Conservation (phyloP, 2,797 vertebrate genomes). For the Oreochromis mossambicus region DNA sequence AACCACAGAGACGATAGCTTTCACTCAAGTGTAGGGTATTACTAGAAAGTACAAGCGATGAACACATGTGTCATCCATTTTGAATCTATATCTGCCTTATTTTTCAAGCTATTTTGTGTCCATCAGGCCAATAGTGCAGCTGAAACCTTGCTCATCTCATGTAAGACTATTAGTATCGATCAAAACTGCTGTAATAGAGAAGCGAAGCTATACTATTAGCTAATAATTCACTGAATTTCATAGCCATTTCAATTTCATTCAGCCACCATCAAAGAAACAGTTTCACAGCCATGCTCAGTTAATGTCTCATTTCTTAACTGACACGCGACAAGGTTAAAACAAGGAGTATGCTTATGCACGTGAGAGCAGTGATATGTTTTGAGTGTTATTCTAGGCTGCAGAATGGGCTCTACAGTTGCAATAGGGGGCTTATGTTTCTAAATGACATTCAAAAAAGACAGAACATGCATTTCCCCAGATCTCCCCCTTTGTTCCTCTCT, state of each 20-base stretch:
- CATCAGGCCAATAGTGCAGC: not conserved
- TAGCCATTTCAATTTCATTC: conserved; percentile 8
- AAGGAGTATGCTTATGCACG: not conserved
- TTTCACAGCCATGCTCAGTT: not conserved
- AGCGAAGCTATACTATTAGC: not conserved
- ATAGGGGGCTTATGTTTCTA: not conserved
- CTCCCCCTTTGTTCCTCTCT: not conserved
- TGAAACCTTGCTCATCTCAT: not conserved
- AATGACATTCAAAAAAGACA: conserved; percentile 18
- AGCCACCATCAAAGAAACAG: conserved; percentile 16
- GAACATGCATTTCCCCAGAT: not conserved
- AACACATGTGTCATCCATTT: not conserved
- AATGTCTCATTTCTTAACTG: conserved; percentile 17
- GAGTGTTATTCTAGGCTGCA: conserved; percentile 1
- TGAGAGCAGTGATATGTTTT: not conserved
- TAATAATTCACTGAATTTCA: not conserved
- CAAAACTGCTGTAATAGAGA: not conserved
- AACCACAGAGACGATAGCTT: not conserved
- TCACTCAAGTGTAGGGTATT: conserved; percentile 4
- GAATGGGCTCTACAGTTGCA: conserved; percentile 7
- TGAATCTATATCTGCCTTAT: not conserved
- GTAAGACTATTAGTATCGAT: not conserved
- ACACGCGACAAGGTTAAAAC: conserved; percentile 26
- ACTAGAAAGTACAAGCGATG: not conserved
- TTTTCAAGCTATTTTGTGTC: not conserved